Base-by-base conservation (phyloP, 1,140 invertebrate genomes). In the Drosophila nikananu region DNA sequence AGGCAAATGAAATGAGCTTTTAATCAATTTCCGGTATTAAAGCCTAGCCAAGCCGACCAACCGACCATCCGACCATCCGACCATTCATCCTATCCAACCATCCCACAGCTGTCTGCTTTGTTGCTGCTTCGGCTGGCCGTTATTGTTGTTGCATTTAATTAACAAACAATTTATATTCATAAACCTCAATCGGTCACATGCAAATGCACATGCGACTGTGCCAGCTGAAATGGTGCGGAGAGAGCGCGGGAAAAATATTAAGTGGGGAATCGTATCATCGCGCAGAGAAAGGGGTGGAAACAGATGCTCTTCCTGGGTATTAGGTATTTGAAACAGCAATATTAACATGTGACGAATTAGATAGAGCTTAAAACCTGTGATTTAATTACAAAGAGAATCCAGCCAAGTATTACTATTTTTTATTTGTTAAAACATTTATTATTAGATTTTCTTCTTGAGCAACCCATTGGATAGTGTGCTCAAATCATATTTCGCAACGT, bases 101-200 rank as follows among this genome's bases (percentile, higher is more conserved):
- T 77, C 67, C 81, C 80, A 65, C 70, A 57, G 70, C 60, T 66
- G 80, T 68, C 44, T 72, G 66, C n/a, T 19, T 55, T 61, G 62
- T 55, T 65, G 80, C 48, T 74, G 65, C 25, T 75, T 59, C 49
- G 55, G 41, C n/a, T 60, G 66, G 41, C 57, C 73, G 74, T 59
- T 73, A 64, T 65, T 79, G 83, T 81, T 87, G 79, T 82, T 90
- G 86, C 65, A 80, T 86, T 90, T 90, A 90, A 90, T 90, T 90
- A 90, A 90, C 86, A 86, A 86, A 90, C 86, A 90, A 90, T 90
- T 90, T 90, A 90, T 90, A 90, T 91, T 90, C 86, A 90, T 90
- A 90, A 90, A 75, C 86, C 82, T 70, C 86, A 91, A 86, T 86
- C 86, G 82, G 86, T 90, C 86, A 91, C 86, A 90, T 90, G 86